Percentiles rank a stretch among this genome's conserved stretches.
phyloP scores from a whole-genome alignment of 2,797 vertebrate species.

The Pteronotus mesoamericanus region DNA sequence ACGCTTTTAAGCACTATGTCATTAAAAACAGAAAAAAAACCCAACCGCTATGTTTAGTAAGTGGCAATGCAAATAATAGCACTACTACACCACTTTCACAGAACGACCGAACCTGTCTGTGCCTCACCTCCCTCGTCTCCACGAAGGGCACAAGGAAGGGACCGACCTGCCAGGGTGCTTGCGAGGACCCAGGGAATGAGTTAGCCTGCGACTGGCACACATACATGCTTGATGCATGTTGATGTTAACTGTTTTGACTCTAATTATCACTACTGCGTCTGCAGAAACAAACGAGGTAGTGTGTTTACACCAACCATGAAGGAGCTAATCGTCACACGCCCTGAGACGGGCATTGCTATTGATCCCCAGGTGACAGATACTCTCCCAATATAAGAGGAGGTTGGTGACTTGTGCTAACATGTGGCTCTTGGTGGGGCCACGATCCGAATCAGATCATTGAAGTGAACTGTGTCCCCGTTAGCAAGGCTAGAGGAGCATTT shows the following conservation, averaged over 20 bases:
- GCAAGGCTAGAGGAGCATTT: neutral
- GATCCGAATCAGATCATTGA: neutral
- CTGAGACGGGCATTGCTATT: neutral
- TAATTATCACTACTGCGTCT: neutral
- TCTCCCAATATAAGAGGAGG: neutral
- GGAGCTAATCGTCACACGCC: neutral
- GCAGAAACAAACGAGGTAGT: neutral
- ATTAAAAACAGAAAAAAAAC: neutral
- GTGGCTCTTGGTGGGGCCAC: neutral
- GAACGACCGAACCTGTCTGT: neutral
- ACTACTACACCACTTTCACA: neutral
- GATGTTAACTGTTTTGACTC: neutral
- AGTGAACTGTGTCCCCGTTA: neutral
- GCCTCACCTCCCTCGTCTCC: neutral
- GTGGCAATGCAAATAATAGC: neutral
- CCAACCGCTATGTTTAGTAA: neutral
- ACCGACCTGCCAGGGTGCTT: neutral
- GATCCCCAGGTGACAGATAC: neutral
- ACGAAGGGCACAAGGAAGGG: neutral
- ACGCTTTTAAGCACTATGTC: neutral
- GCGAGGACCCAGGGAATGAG: neutral
- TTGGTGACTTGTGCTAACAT: neutral
- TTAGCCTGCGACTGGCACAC: neutral
- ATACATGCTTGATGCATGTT: neutral
- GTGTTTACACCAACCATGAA: neutral